phyloP scores from a whole-genome alignment of 2,888 invertebrate genomes.

The Atrina japonica region DNA sequence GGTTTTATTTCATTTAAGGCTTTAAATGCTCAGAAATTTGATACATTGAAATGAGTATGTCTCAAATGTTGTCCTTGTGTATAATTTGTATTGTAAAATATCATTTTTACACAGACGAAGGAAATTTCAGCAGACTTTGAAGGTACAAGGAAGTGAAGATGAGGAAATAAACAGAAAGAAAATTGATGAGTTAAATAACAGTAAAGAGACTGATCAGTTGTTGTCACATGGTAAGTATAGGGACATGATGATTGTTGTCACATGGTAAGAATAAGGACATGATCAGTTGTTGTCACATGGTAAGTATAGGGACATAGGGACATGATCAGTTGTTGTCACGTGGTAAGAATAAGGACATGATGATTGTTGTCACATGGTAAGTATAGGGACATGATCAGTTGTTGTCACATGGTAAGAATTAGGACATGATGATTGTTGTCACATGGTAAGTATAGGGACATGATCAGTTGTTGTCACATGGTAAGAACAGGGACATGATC shows the following conservation, averaged over 20 bases:
- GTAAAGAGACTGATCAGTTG: constrained; percentile 48
- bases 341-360: background rate
- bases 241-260: too few relatives aligned
- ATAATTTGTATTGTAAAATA: background rate
- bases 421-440: too few relatives aligned
- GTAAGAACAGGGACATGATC: background rate
- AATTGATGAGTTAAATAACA: background rate
- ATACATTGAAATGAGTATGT: too few relatives aligned
- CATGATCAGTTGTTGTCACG: too few relatives aligned
- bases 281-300: too few relatives aligned
- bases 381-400: too few relatives aligned
- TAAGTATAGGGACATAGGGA: too few relatives aligned
- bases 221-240: constrained; percentile 4
- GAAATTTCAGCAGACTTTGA: constrained; percentile 6
- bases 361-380: too few relatives aligned
- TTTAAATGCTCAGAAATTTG: too few relatives aligned
- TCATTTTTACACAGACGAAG: constrained; percentile 11
- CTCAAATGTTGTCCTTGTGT: background rate
- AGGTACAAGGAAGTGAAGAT: background rate
- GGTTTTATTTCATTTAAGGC: too few relatives aligned
- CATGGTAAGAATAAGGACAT: too few relatives aligned
- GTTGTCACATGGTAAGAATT: too few relatives aligned
- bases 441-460: constrained; percentile 14
- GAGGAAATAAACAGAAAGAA: constrained; percentile 19
- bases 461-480: constrained; percentile 31